A percentile compares a stretch with the other conserved stretches of the same genome.
These are phyloP conservation scores for Hemistola chrysoprasaria DNA, from an alignment of 2,888 invertebrate genomes.

Conservation along the genomic window DNA sequence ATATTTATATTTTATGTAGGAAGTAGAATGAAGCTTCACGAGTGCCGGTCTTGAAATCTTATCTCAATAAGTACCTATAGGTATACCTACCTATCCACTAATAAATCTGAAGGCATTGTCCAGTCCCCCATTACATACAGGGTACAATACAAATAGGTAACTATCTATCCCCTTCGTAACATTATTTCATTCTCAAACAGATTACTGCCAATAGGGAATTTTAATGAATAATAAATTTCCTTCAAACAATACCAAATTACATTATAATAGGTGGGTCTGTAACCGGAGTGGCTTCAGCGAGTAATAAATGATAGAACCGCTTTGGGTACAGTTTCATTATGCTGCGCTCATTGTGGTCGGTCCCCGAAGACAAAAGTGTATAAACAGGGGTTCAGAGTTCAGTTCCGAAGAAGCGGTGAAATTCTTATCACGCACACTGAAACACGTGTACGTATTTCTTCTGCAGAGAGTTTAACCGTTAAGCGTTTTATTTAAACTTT, in stretches of 20 bases:
- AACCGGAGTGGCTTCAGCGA: constrained; percentile 32
- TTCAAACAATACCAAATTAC: constrained; percentile 35
- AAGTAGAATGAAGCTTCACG: too few species aligned
- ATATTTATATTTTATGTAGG: too few species aligned
- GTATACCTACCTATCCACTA: too few species aligned
- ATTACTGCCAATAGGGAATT: constrained; percentile 28
- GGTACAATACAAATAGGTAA: constrained; percentile 20
- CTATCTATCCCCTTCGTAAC: constrained; percentile 13
- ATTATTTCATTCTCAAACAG: constrained; percentile 29
- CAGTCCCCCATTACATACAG: not conserved
- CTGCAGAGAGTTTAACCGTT: too few species aligned
- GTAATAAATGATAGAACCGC: constrained; percentile 52
- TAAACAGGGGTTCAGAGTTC: not conserved
- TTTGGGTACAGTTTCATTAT: constrained; percentile 58
- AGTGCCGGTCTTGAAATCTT: too few species aligned
- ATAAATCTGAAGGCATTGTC: too few species aligned
- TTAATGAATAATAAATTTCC: constrained; percentile 31
- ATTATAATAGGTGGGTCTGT: constrained; percentile 30
- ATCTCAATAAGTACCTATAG: too few species aligned
- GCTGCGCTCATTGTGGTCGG: constrained; percentile 51
- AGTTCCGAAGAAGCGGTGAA: not conserved
- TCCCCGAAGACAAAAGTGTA: constrained; percentile 37
- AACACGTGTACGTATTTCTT: not conserved
- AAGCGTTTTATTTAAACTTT: too few species aligned
- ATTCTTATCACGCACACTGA: not conserved